These are phyloP conservation scores for Peromyscus aztecus DNA, from an alignment of 2,797 vertebrate species.

Conservation along the genomic window DNA sequence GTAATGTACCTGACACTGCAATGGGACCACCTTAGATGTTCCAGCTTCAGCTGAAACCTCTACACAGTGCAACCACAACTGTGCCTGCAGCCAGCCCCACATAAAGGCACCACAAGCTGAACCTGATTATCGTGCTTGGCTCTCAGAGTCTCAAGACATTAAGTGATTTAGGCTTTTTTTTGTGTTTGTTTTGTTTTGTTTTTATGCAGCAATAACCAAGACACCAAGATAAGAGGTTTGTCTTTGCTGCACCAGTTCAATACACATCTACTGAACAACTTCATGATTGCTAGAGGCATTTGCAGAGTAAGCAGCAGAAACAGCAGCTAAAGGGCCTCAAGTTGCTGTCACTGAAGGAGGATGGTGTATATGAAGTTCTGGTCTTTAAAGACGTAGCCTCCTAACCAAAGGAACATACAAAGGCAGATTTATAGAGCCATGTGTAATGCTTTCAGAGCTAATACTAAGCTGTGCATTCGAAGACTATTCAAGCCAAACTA, in stretches of 20 bases:
- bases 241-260: neutral
- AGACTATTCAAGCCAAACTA: neutral
- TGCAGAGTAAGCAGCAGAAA: neutral
- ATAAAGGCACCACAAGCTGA: neutral
- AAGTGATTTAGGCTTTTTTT: neutral
- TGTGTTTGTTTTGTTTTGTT: neutral
- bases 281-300: neutral
- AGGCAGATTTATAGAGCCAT: neutral
- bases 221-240: neutral
- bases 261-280: neutral
- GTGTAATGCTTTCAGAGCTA: neutral
- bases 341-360: neutral
- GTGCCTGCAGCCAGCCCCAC: neutral
- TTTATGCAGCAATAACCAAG: neutral
- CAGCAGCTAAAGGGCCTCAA: neutral
- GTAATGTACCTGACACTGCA: neutral
- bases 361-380: neutral
- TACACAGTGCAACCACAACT: neutral
- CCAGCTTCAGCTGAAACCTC: neutral
- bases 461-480: neutral
- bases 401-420: neutral
- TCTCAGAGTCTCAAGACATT: constrained; percentile 18
- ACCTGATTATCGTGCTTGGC: neutral
- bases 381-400: neutral
- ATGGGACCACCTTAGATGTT: neutral